Conservation (phyloP, 2,888 invertebrate genomes). For the Drosophila cognata region DNA sequence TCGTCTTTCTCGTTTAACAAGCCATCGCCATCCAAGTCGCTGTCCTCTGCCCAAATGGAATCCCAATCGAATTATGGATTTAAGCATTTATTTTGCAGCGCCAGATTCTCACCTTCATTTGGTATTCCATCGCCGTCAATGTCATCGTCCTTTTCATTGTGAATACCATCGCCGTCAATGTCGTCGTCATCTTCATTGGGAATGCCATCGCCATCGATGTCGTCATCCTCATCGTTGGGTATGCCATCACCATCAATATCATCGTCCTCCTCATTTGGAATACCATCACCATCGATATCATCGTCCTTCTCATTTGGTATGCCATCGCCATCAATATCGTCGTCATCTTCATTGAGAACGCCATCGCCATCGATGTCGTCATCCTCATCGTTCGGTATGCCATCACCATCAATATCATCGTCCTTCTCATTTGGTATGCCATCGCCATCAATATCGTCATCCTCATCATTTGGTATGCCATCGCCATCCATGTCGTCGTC, state of each 20-base stretch:
- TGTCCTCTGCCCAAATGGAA: constrained; percentile 52
- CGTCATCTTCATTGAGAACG: constrained; percentile 73
- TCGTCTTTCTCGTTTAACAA: constrained; percentile 63
- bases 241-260: constrained; percentile 81
- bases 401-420: constrained; percentile 79
- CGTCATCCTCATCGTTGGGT: constrained; percentile 72
- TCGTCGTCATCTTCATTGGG: constrained; percentile 84
- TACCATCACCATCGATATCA: constrained; percentile 84
- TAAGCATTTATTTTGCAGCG: accelerated
- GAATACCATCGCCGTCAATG: constrained; percentile 80
- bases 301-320: constrained; percentile 83
- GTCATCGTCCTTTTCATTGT: constrained; percentile 40
- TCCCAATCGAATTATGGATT: background rate
- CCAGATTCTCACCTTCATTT: constrained; percentile 51
- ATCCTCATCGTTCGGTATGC: constrained; percentile 73
- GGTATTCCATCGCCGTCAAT: constrained; percentile 36
- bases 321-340: constrained; percentile 81
- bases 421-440: constrained; percentile 83
- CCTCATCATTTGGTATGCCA: constrained; percentile 84
- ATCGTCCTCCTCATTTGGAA: constrained; percentile 79
- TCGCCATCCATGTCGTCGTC: constrained; percentile 85
- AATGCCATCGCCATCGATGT: constrained; percentile 78
- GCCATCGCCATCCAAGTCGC: constrained; percentile 77
- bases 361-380: constrained; percentile 80
- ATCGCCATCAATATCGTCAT: constrained; percentile 85